Evolutionary conservation across 2,888 invertebrate species (phyloP), one percentile per base, ranked within the genome.

Genomic region (Polydrusus pterygomalis): DNA sequence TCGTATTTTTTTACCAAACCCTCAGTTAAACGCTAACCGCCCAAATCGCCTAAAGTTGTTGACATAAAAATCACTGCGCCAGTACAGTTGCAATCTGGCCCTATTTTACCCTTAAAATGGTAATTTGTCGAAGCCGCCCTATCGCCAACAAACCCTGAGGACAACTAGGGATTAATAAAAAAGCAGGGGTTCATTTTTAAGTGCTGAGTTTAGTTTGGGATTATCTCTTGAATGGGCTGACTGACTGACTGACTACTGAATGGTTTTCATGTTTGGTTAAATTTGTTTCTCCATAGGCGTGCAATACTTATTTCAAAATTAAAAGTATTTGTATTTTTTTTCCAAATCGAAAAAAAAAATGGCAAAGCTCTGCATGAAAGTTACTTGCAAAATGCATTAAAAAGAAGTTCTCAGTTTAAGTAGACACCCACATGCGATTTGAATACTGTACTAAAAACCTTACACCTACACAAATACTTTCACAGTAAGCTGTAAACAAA

Each of bases 191-290:
- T 74, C 68, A 63, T 65, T 70, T 77, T 74, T 81, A 80, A 82
- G 80, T 81, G 81, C 80, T 68, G 77, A 79, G 81, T 82, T 82
- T 82, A 81, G 81, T 81, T 80, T 74, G 77, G 81, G 81, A 83
- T 82, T 82, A 82, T 82, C 82, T 81, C 69, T 73, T 80, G 79
- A 71, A 71, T 64, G 15, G 71, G 20, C 18, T 49, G 49, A 49
- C 74, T 49, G 63, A 38, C 62, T 62, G 67, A 68, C 58, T 58
- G 49, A 49, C 34, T 58, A n/a, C 25, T 60, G 40, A 67, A 72
- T 58, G 40, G 58, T 13, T 38, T 58, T 15, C 40, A 34, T 13
- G 58, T 58, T 9, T 38, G 38, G 17, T 3, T 11, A 38, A 60
- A 34, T 18, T 38, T 17, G 1, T 15, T 20, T 47, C 20, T 11